Evolutionary conservation across 2,113 vertebrate species (phyloP).

Genomic region (Cygnus atratus): DNA sequence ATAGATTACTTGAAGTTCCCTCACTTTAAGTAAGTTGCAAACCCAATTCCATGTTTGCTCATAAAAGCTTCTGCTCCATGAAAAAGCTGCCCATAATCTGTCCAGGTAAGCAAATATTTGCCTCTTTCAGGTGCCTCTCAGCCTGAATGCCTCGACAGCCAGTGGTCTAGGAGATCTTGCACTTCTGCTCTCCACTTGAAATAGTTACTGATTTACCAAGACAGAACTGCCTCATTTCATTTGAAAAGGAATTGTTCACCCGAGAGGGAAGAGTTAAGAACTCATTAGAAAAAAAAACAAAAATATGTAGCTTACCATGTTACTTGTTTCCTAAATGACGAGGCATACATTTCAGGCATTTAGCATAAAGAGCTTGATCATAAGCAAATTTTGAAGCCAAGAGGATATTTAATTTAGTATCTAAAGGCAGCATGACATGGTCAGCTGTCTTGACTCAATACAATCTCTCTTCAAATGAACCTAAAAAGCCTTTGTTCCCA

Average conservation of each 20-base stretch:
- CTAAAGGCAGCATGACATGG: not conserved
- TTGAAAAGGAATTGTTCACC: not conserved
- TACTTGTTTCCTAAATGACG: not conserved
- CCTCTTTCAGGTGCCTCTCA: not conserved
- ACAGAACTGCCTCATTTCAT: not conserved
- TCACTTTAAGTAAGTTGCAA: not conserved
- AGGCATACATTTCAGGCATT: not conserved
- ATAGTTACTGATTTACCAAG: not conserved
- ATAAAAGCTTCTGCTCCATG: not conserved
- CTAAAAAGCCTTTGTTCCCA: not conserved
- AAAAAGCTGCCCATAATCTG: not conserved
- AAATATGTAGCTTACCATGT: not conserved
- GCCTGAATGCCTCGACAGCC: not conserved
- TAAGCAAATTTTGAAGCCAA: not conserved
- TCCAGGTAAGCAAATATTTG: accelerated
- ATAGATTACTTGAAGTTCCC: not conserved
- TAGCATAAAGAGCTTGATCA: not conserved
- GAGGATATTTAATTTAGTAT: not conserved
- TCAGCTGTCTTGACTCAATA: not conserved
- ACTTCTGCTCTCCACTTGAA: not conserved
- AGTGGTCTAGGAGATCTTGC: not conserved
- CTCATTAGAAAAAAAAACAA: not conserved
- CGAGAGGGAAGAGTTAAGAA: not conserved
- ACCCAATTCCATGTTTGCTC: not conserved
- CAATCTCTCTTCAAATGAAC: not conserved